phyloP scores from a whole-genome alignment of 2,888 invertebrate genomes.

The Autographa gamma region DNA sequence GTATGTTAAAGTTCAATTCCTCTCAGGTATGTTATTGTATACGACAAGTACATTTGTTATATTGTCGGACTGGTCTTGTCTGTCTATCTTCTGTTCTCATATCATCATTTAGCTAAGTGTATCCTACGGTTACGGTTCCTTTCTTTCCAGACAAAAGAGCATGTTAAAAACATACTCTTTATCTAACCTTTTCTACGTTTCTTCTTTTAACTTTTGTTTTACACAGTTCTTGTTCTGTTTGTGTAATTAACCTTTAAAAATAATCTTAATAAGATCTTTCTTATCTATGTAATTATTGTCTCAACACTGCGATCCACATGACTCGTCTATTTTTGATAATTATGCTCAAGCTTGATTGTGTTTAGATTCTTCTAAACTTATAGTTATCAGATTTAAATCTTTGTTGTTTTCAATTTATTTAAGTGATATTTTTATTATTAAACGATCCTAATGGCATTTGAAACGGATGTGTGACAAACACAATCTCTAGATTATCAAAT shows the following conservation, averaged over 20 bases:
- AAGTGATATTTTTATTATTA: neutral
- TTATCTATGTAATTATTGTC: neutral
- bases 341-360: neutral
- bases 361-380: neutral
- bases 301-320: neutral
- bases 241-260: slow-evolving; percentile 1
- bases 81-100: no score
- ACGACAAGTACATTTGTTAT: no score
- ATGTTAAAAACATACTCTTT: no score
- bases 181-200: neutral
- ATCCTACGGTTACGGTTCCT: no score
- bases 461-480: neutral
- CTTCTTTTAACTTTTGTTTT: neutral
- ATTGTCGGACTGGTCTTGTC: no score
- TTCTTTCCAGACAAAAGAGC: no score
- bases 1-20: no score
- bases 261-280: slow-evolving; percentile 1
- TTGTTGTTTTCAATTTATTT: neutral
- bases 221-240: neutral
- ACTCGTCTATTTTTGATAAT: slow-evolving; percentile 1
- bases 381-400: slow-evolving; percentile 2
- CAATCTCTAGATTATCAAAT: neutral
- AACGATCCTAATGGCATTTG: neutral
- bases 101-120: no score
- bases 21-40: no score